phyloP scores from a whole-genome alignment of 1,140 invertebrate genomes.

The Ooceraea biroi region DNA sequence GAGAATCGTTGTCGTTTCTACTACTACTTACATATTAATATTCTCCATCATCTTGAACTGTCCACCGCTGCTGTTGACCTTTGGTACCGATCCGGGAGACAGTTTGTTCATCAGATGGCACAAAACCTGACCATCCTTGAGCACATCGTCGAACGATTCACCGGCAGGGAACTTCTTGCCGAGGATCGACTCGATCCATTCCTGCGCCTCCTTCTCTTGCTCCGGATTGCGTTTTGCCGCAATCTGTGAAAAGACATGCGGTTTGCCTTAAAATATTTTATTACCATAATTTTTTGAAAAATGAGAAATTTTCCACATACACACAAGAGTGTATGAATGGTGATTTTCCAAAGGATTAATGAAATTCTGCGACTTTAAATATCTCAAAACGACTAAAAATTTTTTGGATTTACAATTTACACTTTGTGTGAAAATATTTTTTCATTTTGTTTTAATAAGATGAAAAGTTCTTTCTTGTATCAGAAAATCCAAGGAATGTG shows the following conservation, averaged over 20 bases:
- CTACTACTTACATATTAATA: conserved; percentile 91
- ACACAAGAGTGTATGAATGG: not conserved
- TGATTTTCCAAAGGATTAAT: not conserved
- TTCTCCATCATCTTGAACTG: conserved; percentile 99
- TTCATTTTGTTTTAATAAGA: not conserved
- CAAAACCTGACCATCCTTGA: conserved; percentile 93
- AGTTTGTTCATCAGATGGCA: conserved; percentile 96
- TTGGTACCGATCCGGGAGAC: conserved; percentile 92
- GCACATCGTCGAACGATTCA: conserved; percentile 90
- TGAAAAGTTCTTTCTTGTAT: not conserved
- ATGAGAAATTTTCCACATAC: too few species aligned
- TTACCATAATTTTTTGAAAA: not conserved
- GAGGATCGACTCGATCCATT: conserved; percentile 95
- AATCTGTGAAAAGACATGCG: conserved; percentile 87
- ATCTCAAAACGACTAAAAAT: not conserved
- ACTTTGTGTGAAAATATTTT: not conserved
- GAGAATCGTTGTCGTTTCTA: too few species aligned
- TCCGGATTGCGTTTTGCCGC: conserved; percentile 94
- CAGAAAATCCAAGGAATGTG: not conserved
- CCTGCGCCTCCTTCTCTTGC: conserved; percentile 93
- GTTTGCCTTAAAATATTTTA: not conserved
- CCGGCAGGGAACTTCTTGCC: conserved; percentile 92
- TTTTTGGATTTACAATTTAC: not conserved
- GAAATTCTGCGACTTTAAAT: not conserved
- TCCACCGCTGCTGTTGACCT: conserved; percentile 94